Base-by-base conservation (phyloP, 2,113 vertebrate genomes). In the Nycticryphes semicollaris region DNA sequence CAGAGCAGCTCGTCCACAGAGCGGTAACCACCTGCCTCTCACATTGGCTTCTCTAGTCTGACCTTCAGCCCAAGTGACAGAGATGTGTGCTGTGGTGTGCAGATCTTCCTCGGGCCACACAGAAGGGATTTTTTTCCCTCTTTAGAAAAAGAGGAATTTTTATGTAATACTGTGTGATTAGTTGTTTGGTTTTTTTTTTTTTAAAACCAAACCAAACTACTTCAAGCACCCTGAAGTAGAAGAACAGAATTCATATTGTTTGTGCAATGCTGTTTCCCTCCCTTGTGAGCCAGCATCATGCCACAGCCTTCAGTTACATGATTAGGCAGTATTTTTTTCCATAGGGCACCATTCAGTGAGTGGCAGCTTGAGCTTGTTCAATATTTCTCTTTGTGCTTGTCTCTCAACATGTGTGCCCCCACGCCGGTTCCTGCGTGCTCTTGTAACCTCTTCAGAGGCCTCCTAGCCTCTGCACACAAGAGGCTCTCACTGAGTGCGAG, bases 401-500 rank as follows among this genome's bases (percentile, higher is more conserved):
- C 30, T 74, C 45, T 23, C 14, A 30, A 24, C 0, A 1, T 5
- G 1, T 23, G 24, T 47, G 51, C 13, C 35, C 19, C 27, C 27
- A 4, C 53, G 23, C 10, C 0, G 0, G 8, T 50, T 35, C 25
- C 48, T 45, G 30, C 2, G 1, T 41, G 63, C 57, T 0, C 1
- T 14, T 56, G 35, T 20, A 24, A 8, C 70, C 54, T 66, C 33
- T 50, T 16, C 1, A 0, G 45, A 27, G 54, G 56, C 57, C 27
- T 60, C 37, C 27, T 30, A 10, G 41, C 2, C 0, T 57, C 22
- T 12, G n/a, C 4, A 1, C 2, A 0, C 0, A 2, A 18, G 27
- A 15, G 24, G 68, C 21, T 64, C 69, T 31, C 6, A 21, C 59
- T 57, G n/a, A 1, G 0, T 14, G 41, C 1, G 1, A 47, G 56